These are phyloP conservation scores for Podarcis muralis DNA, from an alignment of 2,113 vertebrate genomes.

Conservation along the genomic window DNA sequence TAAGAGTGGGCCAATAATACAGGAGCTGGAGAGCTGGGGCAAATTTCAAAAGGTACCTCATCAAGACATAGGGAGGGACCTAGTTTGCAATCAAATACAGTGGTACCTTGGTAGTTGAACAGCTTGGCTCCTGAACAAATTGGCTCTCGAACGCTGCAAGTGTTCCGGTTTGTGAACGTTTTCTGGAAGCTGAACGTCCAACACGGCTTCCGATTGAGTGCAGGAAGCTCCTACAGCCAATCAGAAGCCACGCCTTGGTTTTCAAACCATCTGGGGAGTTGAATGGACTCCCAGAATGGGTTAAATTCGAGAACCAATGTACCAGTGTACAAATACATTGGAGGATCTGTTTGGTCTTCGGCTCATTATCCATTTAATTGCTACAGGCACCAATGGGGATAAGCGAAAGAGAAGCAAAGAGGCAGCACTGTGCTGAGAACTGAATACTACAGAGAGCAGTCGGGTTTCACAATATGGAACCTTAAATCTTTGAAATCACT, in stretches of 20 bases:
- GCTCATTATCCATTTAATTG: slow-evolving; percentile 26
- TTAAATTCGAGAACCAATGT: too few species aligned
- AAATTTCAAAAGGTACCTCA: not conserved
- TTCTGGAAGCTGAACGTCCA: too few species aligned
- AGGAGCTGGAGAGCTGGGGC: not conserved
- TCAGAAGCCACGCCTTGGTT: too few species aligned
- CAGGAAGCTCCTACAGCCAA: too few species aligned
- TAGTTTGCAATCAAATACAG: slow-evolving; percentile 10
- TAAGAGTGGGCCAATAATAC: not conserved
- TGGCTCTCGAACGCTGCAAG: too few species aligned
- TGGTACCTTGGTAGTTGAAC: too few species aligned
- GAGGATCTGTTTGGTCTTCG: slow-evolving; percentile 22
- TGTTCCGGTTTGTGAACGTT: too few species aligned
- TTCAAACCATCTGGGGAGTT: too few species aligned
- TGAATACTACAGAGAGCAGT: not conserved
- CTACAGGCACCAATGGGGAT: slow-evolving; percentile 11
- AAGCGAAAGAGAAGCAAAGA: not conserved
- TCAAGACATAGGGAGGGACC: not conserved
- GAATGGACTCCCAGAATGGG: too few species aligned
- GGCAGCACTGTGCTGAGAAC: not conserved
- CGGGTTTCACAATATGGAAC: not conserved
- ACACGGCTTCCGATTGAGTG: too few species aligned
- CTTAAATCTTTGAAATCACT: not conserved
- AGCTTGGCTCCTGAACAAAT: too few species aligned
- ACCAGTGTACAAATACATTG: not conserved